Base-by-base conservation (phyloP, 37 sponge, comb jelly and placozoan species). In the Bolinopsis microptera region DNA sequence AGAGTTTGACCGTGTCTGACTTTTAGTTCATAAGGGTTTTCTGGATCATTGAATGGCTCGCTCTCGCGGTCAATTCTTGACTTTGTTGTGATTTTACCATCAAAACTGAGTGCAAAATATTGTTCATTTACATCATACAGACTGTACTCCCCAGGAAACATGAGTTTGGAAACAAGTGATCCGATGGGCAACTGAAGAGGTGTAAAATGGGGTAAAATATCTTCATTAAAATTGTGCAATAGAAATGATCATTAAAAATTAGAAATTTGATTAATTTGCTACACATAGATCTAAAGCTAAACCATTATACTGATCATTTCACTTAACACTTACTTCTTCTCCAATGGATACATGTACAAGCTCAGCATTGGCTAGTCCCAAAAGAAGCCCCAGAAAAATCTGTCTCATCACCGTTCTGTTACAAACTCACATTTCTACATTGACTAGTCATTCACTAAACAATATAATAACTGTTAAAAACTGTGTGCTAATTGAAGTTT, bases 11-110 rank as follows among this genome's bases (percentile, higher is more conserved):
- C 30, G 36, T 86, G 61, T 23, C 61, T 86, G 24, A 86, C 35
- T 41, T 86, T 22, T 1, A 86, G 90, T 40, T 41, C 90, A 86
- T 86, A 86, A 24, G 90, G 90, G 35, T 41, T 40, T 16, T 41
- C 61, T 23, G 90, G 90, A 30, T 86, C 61, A 41, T 86, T 86
- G 30, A 86, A 86, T 13, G 90, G 90, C 48, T 18, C n/a, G 61
- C 61, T 41, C 36, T 86, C 90, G 24, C 90, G 41, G 39, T 86
- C 90, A 86, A 86, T 86, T n/a, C 90, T 13, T 41, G 90, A 86
- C 36, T 86, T 86, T 22, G 36, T 41, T 28, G 90, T 33, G 1
- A 86, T 86, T 86, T 25, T 39, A 24, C 90, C 90, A 86, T 86
- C 48, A 41, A 41, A 39, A 41, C 61, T 86, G 21, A 86, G 24